Percentiles rank a stretch among this genome's conserved stretches.
Evolutionary conservation across 2,797 vertebrate genomes (phyloP).

Genomic region (Oryzias sinensis): DNA sequence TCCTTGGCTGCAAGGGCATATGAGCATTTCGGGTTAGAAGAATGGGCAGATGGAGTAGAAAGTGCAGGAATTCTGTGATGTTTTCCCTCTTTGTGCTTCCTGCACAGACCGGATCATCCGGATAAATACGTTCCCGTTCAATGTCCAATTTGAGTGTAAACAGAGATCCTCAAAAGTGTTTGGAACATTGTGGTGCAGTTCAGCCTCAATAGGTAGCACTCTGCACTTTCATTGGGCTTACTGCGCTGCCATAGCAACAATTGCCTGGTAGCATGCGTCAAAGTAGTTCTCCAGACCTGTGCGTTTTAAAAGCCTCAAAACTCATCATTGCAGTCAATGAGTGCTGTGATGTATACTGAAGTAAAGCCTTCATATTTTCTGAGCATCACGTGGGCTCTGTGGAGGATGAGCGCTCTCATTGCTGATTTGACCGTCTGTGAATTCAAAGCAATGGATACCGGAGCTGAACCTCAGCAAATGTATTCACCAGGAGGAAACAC

Average conservation of each 20-base stretch:
- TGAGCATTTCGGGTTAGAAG: conserved; percentile 49
- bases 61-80: conserved; percentile 24
- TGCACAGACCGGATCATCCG: conserved; percentile 19
- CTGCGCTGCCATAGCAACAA: conserved; percentile 71
- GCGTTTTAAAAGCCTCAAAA: conserved; percentile 63
- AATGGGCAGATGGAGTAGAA: conserved; percentile 3
- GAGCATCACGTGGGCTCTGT: conserved; percentile 28
- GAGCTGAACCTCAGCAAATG: conserved; percentile 14
- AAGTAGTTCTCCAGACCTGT: conserved; percentile 60
- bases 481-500: too few relatives aligned
- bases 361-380: conserved; percentile 56
- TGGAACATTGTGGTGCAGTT: conserved; percentile 56
- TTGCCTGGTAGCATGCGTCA: conserved; percentile 64
- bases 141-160: conserved; percentile 42
- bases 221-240: conserved; percentile 64
- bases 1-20: conserved; percentile 26
- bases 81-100: conserved; percentile 6
- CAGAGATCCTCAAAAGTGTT: conserved; percentile 48
- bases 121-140: conserved; percentile 23
- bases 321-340: conserved; percentile 65
- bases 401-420: conserved; percentile 9
- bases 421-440: conserved; percentile 30
- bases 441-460: conserved; percentile 20
- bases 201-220: conserved; percentile 56
- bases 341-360: conserved; percentile 45